A percentile compares a stretch with the other conserved stretches of the same genome.
Evolutionary conservation across 1,140 invertebrate species (phyloP).

Genomic region (Reticulitermes speratus): DNA sequence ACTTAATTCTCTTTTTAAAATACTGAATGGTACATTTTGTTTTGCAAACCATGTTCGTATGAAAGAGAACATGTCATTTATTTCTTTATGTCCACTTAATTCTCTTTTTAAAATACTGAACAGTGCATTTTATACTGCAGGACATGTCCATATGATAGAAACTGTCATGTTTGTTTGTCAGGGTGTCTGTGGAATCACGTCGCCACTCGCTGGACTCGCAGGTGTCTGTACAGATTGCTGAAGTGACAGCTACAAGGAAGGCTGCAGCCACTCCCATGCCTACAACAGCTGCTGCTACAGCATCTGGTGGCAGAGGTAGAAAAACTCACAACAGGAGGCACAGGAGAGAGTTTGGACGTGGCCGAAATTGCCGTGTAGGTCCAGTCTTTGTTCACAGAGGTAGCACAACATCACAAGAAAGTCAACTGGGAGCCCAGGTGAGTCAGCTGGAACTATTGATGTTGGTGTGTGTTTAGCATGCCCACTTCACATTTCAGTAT

Average conservation of each 20-base stretch:
- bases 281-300: slow-evolving; percentile 20
- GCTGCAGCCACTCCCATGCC: slow-evolving; percentile 40
- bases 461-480: slow-evolving; percentile 8
- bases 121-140: too few species aligned
- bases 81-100: too few species aligned
- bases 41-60: too few species aligned
- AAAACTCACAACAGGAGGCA: slow-evolving; percentile 39
- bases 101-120: too few species aligned
- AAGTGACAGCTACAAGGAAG: slow-evolving; percentile 70
- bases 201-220: slow-evolving; percentile 83
- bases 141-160: neutral
- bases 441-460: slow-evolving; percentile 38
- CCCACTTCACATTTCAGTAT: too few species aligned
- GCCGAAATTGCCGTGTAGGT: slow-evolving; percentile 19
- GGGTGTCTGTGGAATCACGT: slow-evolving; percentile 78
- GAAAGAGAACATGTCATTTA: too few species aligned
- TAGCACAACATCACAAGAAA: slow-evolving; percentile 76
- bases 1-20: too few species aligned
- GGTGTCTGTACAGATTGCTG: slow-evolving; percentile 76
- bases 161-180: slow-evolving; percentile 44
- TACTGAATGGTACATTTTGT: too few species aligned
- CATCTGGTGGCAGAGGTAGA: slow-evolving; percentile 33
- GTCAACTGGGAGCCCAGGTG: slow-evolving; percentile 64
- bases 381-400: slow-evolving; percentile 57
- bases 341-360: slow-evolving; percentile 41